Evolutionary conservation across 1,140 invertebrate species (phyloP).

Genomic region (Cyphomyrmex costatus): DNA sequence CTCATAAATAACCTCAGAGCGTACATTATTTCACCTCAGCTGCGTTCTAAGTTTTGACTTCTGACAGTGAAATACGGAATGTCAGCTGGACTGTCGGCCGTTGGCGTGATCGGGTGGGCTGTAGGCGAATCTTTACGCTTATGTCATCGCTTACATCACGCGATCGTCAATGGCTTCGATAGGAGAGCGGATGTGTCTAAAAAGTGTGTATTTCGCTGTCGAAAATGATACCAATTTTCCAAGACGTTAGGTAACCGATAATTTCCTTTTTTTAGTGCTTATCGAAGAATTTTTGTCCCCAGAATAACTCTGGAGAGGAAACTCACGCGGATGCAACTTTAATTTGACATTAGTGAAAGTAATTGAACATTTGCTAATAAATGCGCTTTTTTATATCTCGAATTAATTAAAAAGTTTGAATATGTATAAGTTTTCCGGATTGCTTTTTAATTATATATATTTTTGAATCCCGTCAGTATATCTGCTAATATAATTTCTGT

Average conservation of each 20-base stretch:
- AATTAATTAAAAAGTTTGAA: not conserved
- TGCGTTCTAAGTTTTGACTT: slow-evolving; percentile 74
- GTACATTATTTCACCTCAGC: slow-evolving; percentile 76
- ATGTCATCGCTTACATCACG: slow-evolving; percentile 42
- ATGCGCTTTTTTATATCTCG: not conserved
- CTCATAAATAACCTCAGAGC: slow-evolving; percentile 76
- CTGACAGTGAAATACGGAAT: slow-evolving; percentile 76
- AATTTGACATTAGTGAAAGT: not conserved
- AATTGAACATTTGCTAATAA: not conserved
- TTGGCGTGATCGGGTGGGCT: slow-evolving; percentile 41
- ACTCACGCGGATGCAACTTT: not conserved
- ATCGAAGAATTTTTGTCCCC: not conserved
- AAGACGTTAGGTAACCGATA: not conserved
- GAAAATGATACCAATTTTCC: not conserved
- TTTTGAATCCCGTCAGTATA: not conserved
- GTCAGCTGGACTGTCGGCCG: slow-evolving; percentile 53
- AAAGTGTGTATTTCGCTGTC: not conserved
- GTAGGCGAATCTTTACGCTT: slow-evolving; percentile 10
- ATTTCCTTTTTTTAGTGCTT: not conserved
- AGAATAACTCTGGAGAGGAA: not conserved
- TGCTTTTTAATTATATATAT: too few species aligned
- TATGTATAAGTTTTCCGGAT: not conserved
- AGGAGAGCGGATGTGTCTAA: not conserved
- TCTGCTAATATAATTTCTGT: not conserved
- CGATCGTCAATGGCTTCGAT: slow-evolving; percentile 1